These are phyloP conservation scores for Cancer borealis DNA, from an alignment of 2,888 invertebrate species.

Conservation along the genomic window DNA sequence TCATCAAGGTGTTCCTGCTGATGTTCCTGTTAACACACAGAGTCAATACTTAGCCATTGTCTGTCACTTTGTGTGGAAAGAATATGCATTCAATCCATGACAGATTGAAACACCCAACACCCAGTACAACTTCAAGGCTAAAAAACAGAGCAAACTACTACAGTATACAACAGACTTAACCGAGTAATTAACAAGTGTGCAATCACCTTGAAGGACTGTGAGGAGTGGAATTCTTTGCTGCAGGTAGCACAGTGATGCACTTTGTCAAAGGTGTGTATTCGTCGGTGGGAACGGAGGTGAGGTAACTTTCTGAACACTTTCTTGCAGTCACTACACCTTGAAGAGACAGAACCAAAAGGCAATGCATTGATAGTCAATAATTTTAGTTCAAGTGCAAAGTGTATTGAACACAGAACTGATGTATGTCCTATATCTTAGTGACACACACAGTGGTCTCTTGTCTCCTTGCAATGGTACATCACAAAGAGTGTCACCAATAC, in stretches of 20 bases:
- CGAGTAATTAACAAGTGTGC: neutral
- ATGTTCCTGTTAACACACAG: conserved; percentile 56
- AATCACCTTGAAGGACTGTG: conserved; percentile 65
- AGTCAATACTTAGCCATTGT: too few species aligned
- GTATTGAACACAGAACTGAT: too few species aligned
- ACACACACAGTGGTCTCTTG: too few species aligned
- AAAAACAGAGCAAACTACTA: neutral
- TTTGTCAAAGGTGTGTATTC: conserved; percentile 57
- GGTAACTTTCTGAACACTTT: conserved; percentile 59
- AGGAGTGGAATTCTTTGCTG: conserved; percentile 55
- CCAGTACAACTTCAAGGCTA: neutral
- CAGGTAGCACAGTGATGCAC: conserved; percentile 55
- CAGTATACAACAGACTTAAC: neutral
- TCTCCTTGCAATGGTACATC: neutral
- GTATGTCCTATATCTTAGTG: too few species aligned
- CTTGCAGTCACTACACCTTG: conserved; percentile 68
- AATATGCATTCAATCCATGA: neutral
- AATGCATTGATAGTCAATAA: neutral
- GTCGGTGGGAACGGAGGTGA: conserved; percentile 59
- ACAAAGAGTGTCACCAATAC: neutral
- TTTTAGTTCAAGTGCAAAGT: too few species aligned
- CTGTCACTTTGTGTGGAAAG: too few species aligned
- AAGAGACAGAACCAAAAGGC: neutral
- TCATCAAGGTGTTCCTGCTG: conserved; percentile 49
- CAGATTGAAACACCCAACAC: neutral